These are phyloP conservation scores for Phyllotis vaccarum DNA, from an alignment of 2,797 vertebrate genomes.

Conservation along the genomic window DNA sequence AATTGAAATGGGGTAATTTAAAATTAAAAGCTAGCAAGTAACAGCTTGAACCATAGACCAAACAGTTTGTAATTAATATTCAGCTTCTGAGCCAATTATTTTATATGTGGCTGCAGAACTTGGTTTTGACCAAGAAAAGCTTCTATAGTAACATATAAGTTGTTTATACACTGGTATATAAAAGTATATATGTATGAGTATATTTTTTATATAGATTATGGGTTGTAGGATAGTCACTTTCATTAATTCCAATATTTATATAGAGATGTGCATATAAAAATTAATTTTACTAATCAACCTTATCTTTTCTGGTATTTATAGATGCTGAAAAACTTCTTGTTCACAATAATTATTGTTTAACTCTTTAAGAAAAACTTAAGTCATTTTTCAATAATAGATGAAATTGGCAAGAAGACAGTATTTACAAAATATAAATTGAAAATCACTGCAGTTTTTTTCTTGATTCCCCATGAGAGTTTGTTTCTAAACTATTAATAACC, in stretches of 20 bases:
- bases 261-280: not conserved
- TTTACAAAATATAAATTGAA: not conserved
- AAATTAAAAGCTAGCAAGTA: no score
- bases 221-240: not conserved
- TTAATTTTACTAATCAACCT: not conserved
- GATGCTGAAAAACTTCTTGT: not conserved
- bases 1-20: no score
- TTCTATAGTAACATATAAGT: not conserved
- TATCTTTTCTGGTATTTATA: not conserved
- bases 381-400: not conserved
- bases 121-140: no score
- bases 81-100: no score
- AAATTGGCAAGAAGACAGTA: not conserved
- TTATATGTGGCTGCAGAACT: no score
- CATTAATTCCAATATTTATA: not conserved
- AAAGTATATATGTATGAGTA: not conserved
- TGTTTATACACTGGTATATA: not conserved
- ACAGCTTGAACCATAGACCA: no score
- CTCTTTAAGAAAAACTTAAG: not conserved
- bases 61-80: no score
- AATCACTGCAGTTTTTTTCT: not conserved
- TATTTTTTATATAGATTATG: not conserved
- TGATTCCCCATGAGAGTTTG: not conserved
- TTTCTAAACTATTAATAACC: no score
- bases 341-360: constrained; percentile 4